Evolutionary conservation across 2,797 vertebrate genomes (phyloP).

Genomic region (Kryptopterus vitreolus): DNA sequence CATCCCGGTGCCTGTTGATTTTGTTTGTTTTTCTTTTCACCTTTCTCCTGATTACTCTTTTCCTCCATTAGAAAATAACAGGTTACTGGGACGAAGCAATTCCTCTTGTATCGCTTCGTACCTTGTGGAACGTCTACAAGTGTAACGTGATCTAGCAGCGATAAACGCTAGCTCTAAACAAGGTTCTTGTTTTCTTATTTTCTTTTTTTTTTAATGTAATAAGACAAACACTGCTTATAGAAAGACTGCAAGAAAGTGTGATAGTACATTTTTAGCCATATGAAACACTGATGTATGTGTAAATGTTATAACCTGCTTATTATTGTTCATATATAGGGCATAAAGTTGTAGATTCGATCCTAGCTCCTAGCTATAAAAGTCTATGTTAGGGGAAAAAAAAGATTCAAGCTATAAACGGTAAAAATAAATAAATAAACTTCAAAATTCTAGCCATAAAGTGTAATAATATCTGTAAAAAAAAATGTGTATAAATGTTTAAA

Average conservation of each 20-base stretch:
- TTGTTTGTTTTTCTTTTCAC: no score
- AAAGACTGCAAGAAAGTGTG: background rate
- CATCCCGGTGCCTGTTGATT: background rate
- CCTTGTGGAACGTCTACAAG: background rate
- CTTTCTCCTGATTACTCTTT: background rate
- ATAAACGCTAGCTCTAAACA: background rate
- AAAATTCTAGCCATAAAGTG: background rate
- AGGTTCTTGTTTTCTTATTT: no score
- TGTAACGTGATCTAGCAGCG: background rate
- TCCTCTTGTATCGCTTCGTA: no score
- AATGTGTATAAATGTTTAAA: no score
- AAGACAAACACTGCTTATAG: background rate
- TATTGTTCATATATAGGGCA: background rate
- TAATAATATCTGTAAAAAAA: no score
- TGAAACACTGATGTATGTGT: no score
- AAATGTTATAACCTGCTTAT: no score
- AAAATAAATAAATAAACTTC: background rate
- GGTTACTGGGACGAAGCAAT: no score
- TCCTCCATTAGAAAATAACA: no score
- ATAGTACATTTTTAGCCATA: background rate
- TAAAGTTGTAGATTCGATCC: no score
- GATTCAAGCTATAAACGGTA: background rate
- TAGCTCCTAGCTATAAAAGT: no score
- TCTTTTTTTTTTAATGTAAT: background rate
- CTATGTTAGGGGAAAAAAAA: no score